Evolutionary conservation across 2,888 invertebrate species (phyloP).

Genomic region (Amitus sp.): DNA sequence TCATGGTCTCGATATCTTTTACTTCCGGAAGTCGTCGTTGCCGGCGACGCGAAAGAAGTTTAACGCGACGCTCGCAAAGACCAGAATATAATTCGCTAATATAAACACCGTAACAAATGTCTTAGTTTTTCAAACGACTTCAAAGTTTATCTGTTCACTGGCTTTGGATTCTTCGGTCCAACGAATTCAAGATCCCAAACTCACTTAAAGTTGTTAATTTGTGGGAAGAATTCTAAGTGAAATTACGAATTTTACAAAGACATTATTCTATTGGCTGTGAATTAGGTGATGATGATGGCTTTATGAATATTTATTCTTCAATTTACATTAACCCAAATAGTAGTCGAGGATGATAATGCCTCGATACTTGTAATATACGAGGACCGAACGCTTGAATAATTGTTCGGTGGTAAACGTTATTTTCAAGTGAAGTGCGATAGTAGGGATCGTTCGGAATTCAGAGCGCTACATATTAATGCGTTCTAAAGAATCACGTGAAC

Average conservation of each 20-base stretch:
- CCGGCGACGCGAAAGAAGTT: conserved; percentile 51
- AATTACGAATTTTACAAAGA: too few relatives aligned
- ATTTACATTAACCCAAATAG: background rate
- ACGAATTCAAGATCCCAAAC: too few relatives aligned
- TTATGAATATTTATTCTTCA: background rate
- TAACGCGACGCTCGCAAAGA: conserved; percentile 41
- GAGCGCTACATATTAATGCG: conserved; percentile 7
- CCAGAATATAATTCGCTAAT: conserved; percentile 52
- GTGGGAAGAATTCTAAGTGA: too few relatives aligned
- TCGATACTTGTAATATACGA: too few relatives aligned
- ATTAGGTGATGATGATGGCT: background rate
- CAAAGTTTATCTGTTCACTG: conserved; percentile 1
- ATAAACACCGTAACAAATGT: conserved; percentile 50
- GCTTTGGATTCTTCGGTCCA: background rate
- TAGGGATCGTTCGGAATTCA: background rate
- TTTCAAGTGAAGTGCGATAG: background rate
- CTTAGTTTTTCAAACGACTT: conserved; percentile 18
- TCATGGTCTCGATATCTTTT: conserved; percentile 53
- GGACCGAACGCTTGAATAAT: background rate
- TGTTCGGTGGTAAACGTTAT: background rate
- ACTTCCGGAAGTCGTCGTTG: conserved; percentile 48
- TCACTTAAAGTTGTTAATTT: too few relatives aligned
- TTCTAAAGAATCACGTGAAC: conserved; percentile 12
- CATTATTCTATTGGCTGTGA: background rate
- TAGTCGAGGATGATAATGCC: background rate